A percentile compares a stretch with the other conserved stretches of the same genome.
These are phyloP conservation scores for Carassius gibelio DNA, from an alignment of 2,113 vertebrate species.

Conservation along the genomic window DNA sequence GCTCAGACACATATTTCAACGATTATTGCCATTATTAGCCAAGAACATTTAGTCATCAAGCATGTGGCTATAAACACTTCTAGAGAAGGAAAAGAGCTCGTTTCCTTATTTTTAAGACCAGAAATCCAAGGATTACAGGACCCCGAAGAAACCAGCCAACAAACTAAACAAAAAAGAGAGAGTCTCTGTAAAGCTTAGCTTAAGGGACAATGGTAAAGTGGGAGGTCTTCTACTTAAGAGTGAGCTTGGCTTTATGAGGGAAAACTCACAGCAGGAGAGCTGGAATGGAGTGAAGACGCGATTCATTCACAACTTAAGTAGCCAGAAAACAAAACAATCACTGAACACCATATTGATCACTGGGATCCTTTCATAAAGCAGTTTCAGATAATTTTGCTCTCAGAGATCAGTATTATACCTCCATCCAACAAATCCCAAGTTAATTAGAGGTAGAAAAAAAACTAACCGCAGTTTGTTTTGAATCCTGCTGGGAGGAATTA, in stretches of 20 bases:
- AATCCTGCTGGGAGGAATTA: constrained; percentile 30
- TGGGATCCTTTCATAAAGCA: not conserved
- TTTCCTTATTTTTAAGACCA: constrained; percentile 35
- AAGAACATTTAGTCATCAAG: constrained; percentile 50
- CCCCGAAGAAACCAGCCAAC: constrained; percentile 7
- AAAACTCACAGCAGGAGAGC: constrained; percentile 43
- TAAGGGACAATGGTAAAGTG: constrained; percentile 47
- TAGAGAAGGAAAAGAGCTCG: not conserved
- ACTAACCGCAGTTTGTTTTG: not conserved
- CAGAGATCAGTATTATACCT: constrained; percentile 7
- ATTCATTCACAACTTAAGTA: not conserved
- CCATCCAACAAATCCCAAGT: not conserved
- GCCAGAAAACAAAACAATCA: not conserved
- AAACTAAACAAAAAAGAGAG: constrained; percentile 11
- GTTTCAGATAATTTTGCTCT: not conserved
- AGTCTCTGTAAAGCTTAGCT: constrained; percentile 33
- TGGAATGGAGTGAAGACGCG: not conserved
- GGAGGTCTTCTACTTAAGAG: constrained; percentile 54
- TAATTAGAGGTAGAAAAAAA: constrained; percentile 24
- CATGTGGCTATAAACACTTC: constrained; percentile 21
- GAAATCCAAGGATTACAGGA: not conserved
- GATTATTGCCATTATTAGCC: constrained; percentile 33
- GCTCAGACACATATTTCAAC: constrained; percentile 34
- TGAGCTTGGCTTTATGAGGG: constrained; percentile 32
- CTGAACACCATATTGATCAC: not conserved